Evolutionary conservation across 2,113 vertebrate genomes (phyloP).

Genomic region (Xiphorhynchus elegans): DNA sequence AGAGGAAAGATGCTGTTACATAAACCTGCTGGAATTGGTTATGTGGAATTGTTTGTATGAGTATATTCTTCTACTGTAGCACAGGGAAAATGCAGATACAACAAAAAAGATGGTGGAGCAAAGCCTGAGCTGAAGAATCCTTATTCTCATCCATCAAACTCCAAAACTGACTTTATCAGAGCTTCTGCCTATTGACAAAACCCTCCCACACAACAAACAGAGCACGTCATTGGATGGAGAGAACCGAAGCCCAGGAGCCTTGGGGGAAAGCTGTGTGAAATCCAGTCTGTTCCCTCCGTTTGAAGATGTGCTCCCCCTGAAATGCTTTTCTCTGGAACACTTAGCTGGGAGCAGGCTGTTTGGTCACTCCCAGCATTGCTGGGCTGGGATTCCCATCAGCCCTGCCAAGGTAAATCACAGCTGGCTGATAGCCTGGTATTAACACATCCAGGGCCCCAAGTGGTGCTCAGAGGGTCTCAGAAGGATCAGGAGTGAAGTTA

Average conservation of each 20-base stretch:
- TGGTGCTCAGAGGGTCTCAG: not conserved
- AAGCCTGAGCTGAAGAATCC: not conserved
- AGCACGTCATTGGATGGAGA: not conserved
- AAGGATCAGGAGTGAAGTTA: not conserved
- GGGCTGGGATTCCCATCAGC: not conserved
- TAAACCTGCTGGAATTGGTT: not conserved
- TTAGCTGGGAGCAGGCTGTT: not conserved
- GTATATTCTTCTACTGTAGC: not conserved
- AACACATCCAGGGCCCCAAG: not conserved
- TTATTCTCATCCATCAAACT: not conserved
- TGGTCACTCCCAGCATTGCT: slow-evolving; percentile 14
- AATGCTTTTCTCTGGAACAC: not conserved
- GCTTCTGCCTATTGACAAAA: not conserved
- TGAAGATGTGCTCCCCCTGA: not conserved
- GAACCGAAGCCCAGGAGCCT: not conserved
- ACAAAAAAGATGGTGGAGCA: not conserved
- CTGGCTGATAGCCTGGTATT: not conserved
- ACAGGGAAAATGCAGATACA: not conserved
- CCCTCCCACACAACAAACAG: not conserved
- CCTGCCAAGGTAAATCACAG: slow-evolving; percentile 44
- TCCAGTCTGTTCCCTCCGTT: not conserved
- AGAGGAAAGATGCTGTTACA: not conserved
- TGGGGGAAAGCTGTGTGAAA: not conserved
- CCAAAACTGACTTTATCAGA: not conserved
- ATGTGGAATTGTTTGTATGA: not conserved